Evolutionary conservation across 1,140 invertebrate genomes (phyloP).

Genomic region (Trissolcus basalis): DNA sequence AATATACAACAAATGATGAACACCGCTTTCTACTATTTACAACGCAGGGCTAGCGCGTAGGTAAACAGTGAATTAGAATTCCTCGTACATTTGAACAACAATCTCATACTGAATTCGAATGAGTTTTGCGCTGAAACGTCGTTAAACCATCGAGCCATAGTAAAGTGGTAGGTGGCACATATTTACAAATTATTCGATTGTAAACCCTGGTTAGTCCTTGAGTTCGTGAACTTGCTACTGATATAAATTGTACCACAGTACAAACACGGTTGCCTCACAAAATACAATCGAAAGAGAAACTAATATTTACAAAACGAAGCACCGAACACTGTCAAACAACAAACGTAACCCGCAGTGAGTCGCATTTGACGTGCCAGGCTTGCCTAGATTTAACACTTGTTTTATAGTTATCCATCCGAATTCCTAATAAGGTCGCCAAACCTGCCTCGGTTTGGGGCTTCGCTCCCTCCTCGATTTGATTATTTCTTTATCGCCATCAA

Average conservation of each 20-base stretch:
- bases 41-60: constrained; percentile 10
- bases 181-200: constrained; percentile 70
- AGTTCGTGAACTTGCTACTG: constrained; percentile 60
- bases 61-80: constrained; percentile 34
- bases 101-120: constrained; percentile 27
- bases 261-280: constrained; percentile 29
- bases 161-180: constrained; percentile 40
- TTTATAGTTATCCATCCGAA: not conserved
- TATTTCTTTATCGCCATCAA: constrained; percentile 62
- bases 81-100: constrained; percentile 46
- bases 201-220: constrained; percentile 76
- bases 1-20: constrained; percentile 41
- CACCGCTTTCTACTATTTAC: constrained; percentile 38
- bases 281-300: constrained; percentile 42
- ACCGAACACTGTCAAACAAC: constrained; percentile 36
- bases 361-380: constrained; percentile 5
- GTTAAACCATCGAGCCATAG: constrained; percentile 37
- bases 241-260: constrained; percentile 53
- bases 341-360: constrained; percentile 17
- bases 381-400: constrained; percentile 6
- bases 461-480: constrained; percentile 66
- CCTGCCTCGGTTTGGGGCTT: constrained; percentile 73
- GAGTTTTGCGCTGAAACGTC: constrained; percentile 29
- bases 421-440: constrained; percentile 74
- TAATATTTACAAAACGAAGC: constrained; percentile 46